Conservation (phyloP, 2,888 invertebrate genomes). For the Laspeyria flexula region DNA sequence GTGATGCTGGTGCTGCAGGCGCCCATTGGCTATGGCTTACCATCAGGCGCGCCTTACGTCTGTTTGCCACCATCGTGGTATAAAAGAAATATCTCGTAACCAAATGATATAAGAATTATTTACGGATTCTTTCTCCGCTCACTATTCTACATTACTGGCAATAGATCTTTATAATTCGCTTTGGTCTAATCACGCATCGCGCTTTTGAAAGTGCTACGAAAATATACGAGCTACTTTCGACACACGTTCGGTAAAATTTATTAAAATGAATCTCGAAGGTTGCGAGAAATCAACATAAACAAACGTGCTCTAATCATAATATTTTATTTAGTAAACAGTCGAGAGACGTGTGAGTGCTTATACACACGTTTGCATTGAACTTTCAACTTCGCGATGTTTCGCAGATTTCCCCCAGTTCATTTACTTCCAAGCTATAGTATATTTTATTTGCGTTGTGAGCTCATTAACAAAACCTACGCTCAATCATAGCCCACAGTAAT, state of each 20-base stretch:
- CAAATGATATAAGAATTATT: neutral
- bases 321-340: slow-evolving; percentile 40
- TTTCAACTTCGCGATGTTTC: slow-evolving; percentile 38
- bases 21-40: too few species aligned
- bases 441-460: neutral
- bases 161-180: neutral
- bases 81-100: neutral
- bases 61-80: too few species aligned
- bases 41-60: too few species aligned
- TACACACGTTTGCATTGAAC: slow-evolving; percentile 43
- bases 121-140: neutral
- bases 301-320: slow-evolving; percentile 18
- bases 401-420: slow-evolving; percentile 2
- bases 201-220: slow-evolving; percentile 2
- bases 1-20: too few species aligned
- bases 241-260: slow-evolving; percentile 19
- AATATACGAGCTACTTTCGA: slow-evolving; percentile 7
- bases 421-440: neutral
- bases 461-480: slow-evolving; percentile 1
- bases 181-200: neutral
- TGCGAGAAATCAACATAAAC: slow-evolving; percentile 29
- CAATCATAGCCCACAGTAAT: slow-evolving; percentile 10
- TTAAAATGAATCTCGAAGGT: slow-evolving; percentile 21
- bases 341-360: slow-evolving; percentile 46
- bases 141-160: neutral